phyloP scores from a whole-genome alignment of 2,888 invertebrate genomes.

The Lasioglossum calceatum region DNA sequence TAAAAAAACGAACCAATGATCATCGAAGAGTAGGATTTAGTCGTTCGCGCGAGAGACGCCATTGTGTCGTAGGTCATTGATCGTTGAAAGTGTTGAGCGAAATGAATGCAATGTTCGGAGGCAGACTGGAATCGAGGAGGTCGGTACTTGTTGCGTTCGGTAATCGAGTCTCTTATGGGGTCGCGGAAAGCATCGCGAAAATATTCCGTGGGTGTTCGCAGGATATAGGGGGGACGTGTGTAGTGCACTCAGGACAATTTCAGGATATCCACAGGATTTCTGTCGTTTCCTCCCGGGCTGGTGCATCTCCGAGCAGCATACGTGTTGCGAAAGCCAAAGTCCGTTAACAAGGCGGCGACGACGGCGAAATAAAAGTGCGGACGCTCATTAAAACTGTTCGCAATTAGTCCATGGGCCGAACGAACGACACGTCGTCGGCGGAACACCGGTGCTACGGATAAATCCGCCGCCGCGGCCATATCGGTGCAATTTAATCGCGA shows the following conservation, averaged over 20 bases:
- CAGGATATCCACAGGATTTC: conserved; percentile 65
- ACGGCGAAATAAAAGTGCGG: conserved; percentile 54
- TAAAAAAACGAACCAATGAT: background rate
- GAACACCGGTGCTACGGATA: background rate
- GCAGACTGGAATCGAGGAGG: background rate
- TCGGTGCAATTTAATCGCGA: conserved; percentile 5
- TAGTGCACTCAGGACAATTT: conserved; percentile 60
- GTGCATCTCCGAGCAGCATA: conserved; percentile 33
- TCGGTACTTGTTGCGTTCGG: conserved; percentile 26
- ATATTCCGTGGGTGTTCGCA: conserved; percentile 61
- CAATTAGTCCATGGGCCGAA: conserved; percentile 50
- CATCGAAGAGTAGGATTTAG: background rate
- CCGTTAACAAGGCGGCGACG: conserved; percentile 58
- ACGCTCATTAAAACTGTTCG: conserved; percentile 55
- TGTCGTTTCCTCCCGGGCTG: conserved; percentile 47
- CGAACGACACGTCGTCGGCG: background rate
- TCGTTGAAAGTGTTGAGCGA: background rate
- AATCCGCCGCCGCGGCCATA: background rate
- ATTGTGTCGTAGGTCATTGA: background rate
- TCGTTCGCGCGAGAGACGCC: background rate
- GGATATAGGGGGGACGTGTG: conserved; percentile 49
- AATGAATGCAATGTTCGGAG: background rate
- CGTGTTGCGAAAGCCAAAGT: conserved; percentile 64
- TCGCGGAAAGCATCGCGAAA: conserved; percentile 45
- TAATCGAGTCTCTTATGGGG: conserved; percentile 38